A percentile compares a stretch with the other conserved stretches of the same genome.
Conservation (phyloP, 2,113 vertebrate species). For the Mirounga angustirostris region DNA sequence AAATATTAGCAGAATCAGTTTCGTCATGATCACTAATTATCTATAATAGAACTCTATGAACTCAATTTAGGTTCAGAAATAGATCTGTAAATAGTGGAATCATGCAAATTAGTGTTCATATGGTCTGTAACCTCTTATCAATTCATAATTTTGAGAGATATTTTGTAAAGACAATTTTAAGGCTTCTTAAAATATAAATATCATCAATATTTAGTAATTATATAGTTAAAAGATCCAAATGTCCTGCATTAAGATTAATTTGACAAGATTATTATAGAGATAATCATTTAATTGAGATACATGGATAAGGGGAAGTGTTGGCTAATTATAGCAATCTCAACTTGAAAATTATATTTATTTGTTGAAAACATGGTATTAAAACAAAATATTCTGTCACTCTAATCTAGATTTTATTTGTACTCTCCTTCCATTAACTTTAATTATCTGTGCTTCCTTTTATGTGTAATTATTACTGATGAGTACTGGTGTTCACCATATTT, state of each 20-base stretch:
- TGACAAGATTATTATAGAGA: constrained; percentile 37
- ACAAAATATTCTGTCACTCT: constrained; percentile 71
- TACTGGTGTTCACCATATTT: constrained; percentile 75
- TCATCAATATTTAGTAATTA: constrained; percentile 53
- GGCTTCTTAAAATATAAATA: constrained; percentile 63
- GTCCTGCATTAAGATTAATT: constrained; percentile 41
- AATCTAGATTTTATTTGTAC: constrained; percentile 81
- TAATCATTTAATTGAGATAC: not conserved
- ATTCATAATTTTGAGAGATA: constrained; percentile 7
- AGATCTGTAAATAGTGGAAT: constrained; percentile 35
- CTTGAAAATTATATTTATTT: constrained; percentile 66
- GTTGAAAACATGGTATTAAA: constrained; percentile 72
- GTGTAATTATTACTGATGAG: constrained; percentile 70
- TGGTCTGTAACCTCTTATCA: not conserved
- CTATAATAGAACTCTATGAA: not conserved
- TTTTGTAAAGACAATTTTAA: not conserved
- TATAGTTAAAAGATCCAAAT: constrained; percentile 25
- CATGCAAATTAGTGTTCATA: not conserved
- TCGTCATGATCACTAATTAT: constrained; percentile 60
- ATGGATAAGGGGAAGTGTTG: not conserved
- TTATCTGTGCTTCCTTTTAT: constrained; percentile 71
- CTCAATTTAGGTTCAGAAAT: constrained; percentile 1
- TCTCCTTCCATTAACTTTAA: constrained; percentile 80
- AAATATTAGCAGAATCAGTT: constrained; percentile 44
- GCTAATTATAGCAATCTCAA: constrained; percentile 71